Evolutionary conservation across 92 coral and sea anemone species (phyloP).

Genomic region (Palythoa caribaeorum): DNA sequence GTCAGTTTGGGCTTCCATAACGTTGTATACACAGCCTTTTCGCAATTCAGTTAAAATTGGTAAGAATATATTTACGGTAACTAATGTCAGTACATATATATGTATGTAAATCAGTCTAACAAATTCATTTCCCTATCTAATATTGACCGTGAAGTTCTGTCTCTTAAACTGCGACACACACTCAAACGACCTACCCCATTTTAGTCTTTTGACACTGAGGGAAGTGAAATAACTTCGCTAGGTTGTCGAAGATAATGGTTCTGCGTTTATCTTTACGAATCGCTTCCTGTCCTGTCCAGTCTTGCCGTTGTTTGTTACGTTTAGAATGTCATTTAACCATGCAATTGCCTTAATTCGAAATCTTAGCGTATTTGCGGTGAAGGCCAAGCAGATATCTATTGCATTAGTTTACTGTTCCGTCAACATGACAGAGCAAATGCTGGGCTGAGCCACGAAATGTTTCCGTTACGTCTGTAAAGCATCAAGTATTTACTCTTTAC

Average conservation of each 20-base stretch:
- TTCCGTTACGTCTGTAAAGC: neutral
- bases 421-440: neutral
- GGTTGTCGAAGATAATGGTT: neutral
- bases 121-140: neutral
- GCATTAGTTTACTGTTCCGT: conserved; percentile 16
- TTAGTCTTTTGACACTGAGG: neutral
- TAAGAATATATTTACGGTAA: neutral
- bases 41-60: neutral
- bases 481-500: neutral
- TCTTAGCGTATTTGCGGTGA: conserved; percentile 16
- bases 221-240: neutral
- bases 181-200: neutral
- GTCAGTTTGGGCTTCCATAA: too few species aligned
- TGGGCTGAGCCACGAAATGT: neutral
- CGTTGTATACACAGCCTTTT: too few species aligned
- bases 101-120: neutral
- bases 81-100: neutral
- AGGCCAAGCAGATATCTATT: neutral
- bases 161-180: neutral
- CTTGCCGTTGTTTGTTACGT: neutral
- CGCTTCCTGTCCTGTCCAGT: neutral
- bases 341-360: conserved; percentile 7
- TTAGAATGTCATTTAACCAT: neutral
- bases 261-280: neutral
- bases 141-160: neutral